Base-by-base conservation (phyloP, 1,140 invertebrate species). In the Sarcophaga peregrina region DNA sequence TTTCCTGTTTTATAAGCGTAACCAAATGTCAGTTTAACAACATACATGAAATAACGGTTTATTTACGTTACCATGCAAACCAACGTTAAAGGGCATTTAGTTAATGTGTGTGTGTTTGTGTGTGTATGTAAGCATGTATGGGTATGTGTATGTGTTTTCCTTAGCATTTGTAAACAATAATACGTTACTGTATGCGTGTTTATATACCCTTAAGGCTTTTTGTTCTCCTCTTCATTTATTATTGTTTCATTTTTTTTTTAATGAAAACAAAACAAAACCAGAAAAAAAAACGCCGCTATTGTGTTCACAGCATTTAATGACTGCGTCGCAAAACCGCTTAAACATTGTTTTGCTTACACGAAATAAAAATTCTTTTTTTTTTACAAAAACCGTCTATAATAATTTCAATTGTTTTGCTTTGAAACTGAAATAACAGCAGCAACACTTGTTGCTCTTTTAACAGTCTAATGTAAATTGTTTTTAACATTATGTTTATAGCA, bases 121-220 rank as follows among this genome's bases (percentile, higher is more conserved):
- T 6, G 20, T 20, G 1, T 62, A 20, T 25, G n/a, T 68, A 20
- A 20, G n/a, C 1, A 68, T 5, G n/a, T 68, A 68, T 5, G 50
- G 1, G 50, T 52, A 4, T 4, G 5, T 52, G 50, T 52, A 52
- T 52, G 25, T 52, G 50, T 68, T 68, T 20, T 68, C 20, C 6
- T 68, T 68, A 68, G 62, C 17, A 68, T 20, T 9, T 68, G n/a
- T 25, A 68, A 68, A 68, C 62, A 68, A 68, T 68, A 68, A 68
- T 20, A 68, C 20, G 62, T 62, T 62, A 7, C 11, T 62, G 54
- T 20, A 5, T 68, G 20, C 20, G 62, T 37, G 25, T 37, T 37
- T 37, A 37, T 37, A 37, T 37, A 7, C 17, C 62, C 62, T 58
- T 20, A 68, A 68, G 62, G 62, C 20, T 68, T 25, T 10, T 8